phyloP scores from a whole-genome alignment of 2,888 invertebrate genomes.

The Philereme vetulata region DNA sequence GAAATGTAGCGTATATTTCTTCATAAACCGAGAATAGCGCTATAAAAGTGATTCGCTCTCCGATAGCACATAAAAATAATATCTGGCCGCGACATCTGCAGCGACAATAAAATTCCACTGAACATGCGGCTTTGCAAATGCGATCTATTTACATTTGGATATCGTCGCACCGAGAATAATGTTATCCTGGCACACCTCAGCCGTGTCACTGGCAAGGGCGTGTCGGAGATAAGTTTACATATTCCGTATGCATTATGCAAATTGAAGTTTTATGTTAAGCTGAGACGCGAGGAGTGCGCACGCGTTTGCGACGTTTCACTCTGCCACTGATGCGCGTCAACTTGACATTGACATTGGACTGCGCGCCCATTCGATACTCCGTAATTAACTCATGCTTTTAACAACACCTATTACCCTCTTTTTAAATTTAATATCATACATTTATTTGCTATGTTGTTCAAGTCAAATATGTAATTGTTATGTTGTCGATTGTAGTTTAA shows the following conservation, averaged over 20 bases:
- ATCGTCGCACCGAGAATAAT: conserved; percentile 76
- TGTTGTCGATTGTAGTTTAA: no score
- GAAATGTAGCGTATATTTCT: conserved; percentile 26
- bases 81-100: conserved; percentile 48
- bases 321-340: conserved; percentile 56
- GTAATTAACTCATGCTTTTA: conserved; percentile 38
- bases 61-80: conserved; percentile 44
- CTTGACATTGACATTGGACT: conserved; percentile 50
- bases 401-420: background rate
- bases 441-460: no score
- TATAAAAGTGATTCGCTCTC: conserved; percentile 33
- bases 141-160: conserved; percentile 77
- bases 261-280: conserved; percentile 82
- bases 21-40: conserved; percentile 30
- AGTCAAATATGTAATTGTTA: no score
- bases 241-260: conserved; percentile 83
- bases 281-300: conserved; percentile 43
- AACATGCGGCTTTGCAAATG: conserved; percentile 70
- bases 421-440: no score
- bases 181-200: conserved; percentile 79
- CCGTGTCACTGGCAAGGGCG: conserved; percentile 79
- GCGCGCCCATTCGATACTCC: conserved; percentile 41
- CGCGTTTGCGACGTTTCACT: conserved; percentile 56
- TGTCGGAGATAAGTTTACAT: conserved; percentile 81
- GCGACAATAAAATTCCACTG: conserved; percentile 59